These are phyloP conservation scores for Tragulus kanchil DNA, from an alignment of 2,113 vertebrate genomes.

Conservation along the genomic window DNA sequence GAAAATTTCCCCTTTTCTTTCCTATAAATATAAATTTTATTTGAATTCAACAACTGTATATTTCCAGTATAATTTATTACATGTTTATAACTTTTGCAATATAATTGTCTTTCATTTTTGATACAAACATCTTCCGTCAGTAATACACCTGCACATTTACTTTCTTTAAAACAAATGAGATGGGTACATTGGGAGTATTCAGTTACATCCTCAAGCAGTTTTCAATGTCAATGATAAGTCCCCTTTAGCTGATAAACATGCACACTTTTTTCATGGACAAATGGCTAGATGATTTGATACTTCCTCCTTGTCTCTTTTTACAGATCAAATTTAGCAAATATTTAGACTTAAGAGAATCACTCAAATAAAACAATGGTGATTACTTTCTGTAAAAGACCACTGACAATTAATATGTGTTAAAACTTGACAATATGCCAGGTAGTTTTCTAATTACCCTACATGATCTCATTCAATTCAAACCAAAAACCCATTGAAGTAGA, in stretches of 20 bases:
- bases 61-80: conserved; percentile 39
- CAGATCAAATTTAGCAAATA: conserved; percentile 64
- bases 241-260: not conserved
- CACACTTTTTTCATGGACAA: conserved; percentile 58
- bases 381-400: not conserved
- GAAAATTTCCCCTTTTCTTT: not conserved
- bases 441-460: not conserved
- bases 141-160: not conserved
- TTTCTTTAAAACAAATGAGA: conserved; percentile 60
- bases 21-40: conserved; percentile 30
- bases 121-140: conserved; percentile 53
- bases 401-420: not conserved
- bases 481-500: not conserved
- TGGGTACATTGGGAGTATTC: not conserved
- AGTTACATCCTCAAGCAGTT: conserved; percentile 38
- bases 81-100: conserved; percentile 3
- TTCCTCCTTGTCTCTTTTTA: not conserved
- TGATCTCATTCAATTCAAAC: not conserved
- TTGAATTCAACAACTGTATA: conserved; percentile 9
- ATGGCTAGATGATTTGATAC: conserved; percentile 64
- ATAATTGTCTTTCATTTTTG: conserved; percentile 56
- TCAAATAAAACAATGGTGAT: conserved; percentile 42
- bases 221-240: conserved; percentile 70
- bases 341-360: conserved; percentile 41
- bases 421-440: not conserved